Evolutionary conservation across 1,140 invertebrate species (phyloP).

Genomic region (Globodera rostochiensis): DNA sequence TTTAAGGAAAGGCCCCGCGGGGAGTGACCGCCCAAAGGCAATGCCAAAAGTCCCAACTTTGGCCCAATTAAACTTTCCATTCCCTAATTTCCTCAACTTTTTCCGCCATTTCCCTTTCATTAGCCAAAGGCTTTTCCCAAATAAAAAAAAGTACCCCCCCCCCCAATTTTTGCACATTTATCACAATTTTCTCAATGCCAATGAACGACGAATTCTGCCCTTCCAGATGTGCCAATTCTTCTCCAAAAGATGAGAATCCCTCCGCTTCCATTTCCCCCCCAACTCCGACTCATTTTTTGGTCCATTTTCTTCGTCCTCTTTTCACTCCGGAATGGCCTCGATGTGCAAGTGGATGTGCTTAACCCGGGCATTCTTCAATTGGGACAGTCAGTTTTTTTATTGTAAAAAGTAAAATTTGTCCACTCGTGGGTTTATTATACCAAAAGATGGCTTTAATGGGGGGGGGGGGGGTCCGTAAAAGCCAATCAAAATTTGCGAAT

Average conservation of each 20-base stretch:
- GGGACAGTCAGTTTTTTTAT: neutral
- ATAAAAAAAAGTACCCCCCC: too few relatives aligned
- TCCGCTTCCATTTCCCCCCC: neutral
- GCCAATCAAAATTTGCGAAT: too few relatives aligned
- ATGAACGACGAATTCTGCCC: neutral
- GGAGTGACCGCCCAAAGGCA: neutral
- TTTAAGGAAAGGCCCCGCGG: neutral
- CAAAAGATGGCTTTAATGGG: neutral
- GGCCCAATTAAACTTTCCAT: neutral
- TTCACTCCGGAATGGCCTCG: neutral
- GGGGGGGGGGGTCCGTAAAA: too few relatives aligned
- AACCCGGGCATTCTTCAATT: neutral
- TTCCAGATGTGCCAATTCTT: neutral
- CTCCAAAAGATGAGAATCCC: neutral
- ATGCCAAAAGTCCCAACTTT: neutral
- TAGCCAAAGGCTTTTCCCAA: too few relatives aligned
- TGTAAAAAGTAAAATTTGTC: neutral
- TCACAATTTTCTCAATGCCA: neutral
- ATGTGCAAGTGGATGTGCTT: slow-evolving; percentile 5
- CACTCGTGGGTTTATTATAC: neutral
- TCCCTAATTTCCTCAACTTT: neutral
- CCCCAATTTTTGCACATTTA: neutral
- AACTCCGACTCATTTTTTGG: neutral
- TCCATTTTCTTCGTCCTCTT: neutral
- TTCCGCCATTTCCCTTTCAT: neutral